Evolutionary conservation across 2,797 vertebrate genomes (phyloP).

Genomic region (Chaunax sp.): DNA sequence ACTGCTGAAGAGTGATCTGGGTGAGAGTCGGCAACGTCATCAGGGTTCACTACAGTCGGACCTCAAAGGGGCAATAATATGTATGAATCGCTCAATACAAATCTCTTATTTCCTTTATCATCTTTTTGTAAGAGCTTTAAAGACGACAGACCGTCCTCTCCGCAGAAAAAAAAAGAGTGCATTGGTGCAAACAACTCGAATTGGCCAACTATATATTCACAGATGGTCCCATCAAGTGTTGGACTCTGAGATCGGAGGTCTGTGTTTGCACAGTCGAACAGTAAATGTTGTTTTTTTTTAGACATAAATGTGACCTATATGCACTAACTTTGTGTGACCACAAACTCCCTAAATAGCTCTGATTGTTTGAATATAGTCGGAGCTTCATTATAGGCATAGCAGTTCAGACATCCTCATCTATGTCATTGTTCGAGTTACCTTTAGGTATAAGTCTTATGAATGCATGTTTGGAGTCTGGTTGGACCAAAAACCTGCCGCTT

Average conservation of each 20-base stretch:
- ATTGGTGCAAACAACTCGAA: neutral
- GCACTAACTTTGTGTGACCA: neutral
- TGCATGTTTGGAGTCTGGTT: too few species aligned
- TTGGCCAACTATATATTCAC: neutral
- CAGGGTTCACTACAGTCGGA: slow-evolving; percentile 9
- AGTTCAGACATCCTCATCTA: too few species aligned
- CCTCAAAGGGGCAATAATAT: slow-evolving; percentile 25
- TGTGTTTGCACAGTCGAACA: neutral
- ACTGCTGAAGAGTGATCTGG: slow-evolving; percentile 19
- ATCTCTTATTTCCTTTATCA: neutral
- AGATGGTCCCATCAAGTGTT: neutral
- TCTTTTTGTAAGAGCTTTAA: neutral
- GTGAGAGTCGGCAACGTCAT: slow-evolving; percentile 35
- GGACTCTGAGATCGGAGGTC: neutral
- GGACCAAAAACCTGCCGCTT: too few species aligned
- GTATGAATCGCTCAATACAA: neutral
- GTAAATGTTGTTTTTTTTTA: neutral
- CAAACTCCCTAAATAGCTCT: too few species aligned
- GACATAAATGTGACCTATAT: slow-evolving; percentile 5
- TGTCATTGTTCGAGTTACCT: too few species aligned
- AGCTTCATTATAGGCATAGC: too few species aligned
- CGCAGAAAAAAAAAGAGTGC: neutral
- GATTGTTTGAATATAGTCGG: too few species aligned
- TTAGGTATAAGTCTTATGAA: too few species aligned
- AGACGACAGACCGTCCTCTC: neutral